A percentile compares a stretch with the other conserved stretches of the same genome.
phyloP scores from a whole-genome alignment of 2,888 invertebrate genomes.

The Zeuzera pyrina region DNA sequence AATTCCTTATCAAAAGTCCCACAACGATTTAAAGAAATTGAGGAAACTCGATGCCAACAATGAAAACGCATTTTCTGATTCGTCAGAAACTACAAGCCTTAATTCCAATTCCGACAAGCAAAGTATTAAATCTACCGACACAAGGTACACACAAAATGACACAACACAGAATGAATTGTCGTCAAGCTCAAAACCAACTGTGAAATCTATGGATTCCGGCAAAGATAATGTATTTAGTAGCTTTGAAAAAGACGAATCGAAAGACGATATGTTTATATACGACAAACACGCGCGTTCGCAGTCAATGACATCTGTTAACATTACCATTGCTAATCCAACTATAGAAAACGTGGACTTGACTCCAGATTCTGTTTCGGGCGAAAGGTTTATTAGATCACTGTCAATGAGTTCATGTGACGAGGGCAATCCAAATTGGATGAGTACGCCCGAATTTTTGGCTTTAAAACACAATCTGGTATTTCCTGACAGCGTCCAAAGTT shows the following conservation, averaged over 20 bases:
- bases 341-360: slow-evolving; percentile 81
- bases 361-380: slow-evolving; percentile 74
- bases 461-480: slow-evolving; percentile 86
- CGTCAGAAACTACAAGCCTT: slow-evolving; percentile 66
- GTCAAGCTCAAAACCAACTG: slow-evolving; percentile 53
- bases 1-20: slow-evolving; percentile 27
- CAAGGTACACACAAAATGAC: slow-evolving; percentile 51
- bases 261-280: slow-evolving; percentile 51
- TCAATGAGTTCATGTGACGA: slow-evolving; percentile 80
- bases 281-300: slow-evolving; percentile 67
- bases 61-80: slow-evolving; percentile 65
- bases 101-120: slow-evolving; percentile 69
- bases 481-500: slow-evolving; percentile 85
- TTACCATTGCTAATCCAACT: slow-evolving; percentile 80
- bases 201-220: slow-evolving; percentile 49
- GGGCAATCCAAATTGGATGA: slow-evolving; percentile 85
- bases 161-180: slow-evolving; percentile 56
- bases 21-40: slow-evolving; percentile 21
- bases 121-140: slow-evolving; percentile 59
- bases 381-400: slow-evolving; percentile 73
- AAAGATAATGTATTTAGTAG: slow-evolving; percentile 47
- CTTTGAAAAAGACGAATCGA: slow-evolving; percentile 53
- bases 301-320: slow-evolving; percentile 77
- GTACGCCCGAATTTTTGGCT: slow-evolving; percentile 84
- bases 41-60: slow-evolving; percentile 51